Conservation (phyloP, 2,888 invertebrate genomes). For the Scelioninae gen. 1 region DNA sequence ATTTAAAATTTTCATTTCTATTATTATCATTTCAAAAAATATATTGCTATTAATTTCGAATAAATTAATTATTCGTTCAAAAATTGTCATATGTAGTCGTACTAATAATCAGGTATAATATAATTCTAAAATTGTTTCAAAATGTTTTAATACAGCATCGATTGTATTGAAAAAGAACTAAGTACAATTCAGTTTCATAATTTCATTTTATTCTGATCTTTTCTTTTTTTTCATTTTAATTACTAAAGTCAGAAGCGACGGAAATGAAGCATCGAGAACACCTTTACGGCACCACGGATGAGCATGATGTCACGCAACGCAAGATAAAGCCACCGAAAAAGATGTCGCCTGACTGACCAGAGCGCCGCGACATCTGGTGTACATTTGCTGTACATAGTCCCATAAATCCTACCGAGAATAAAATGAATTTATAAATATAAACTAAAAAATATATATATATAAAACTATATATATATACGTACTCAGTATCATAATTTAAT, state of each 20-base stretch:
- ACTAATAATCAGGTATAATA: too few relatives aligned
- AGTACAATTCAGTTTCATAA: not conserved
- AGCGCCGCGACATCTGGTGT: slow-evolving; percentile 30
- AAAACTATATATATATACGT: too few relatives aligned
- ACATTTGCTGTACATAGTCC: slow-evolving; percentile 50
- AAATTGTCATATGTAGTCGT: too few relatives aligned
- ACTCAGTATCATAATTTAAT: too few relatives aligned
- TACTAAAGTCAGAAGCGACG: slow-evolving; percentile 85
- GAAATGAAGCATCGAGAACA: slow-evolving; percentile 85
- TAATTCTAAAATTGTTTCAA: too few relatives aligned
- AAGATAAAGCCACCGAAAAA: slow-evolving; percentile 79
- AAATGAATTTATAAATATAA: slow-evolving; percentile 33
- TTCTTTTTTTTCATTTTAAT: slow-evolving; percentile 9
- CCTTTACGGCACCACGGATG: slow-evolving; percentile 84
- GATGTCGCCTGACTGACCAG: slow-evolving; percentile 61
- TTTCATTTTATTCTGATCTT: slow-evolving; percentile 52
- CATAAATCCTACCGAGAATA: slow-evolving; percentile 38
- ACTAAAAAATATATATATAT: too few relatives aligned
- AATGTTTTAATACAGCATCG: too few relatives aligned
- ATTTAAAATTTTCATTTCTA: too few relatives aligned
- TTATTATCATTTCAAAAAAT: too few relatives aligned
- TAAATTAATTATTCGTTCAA: too few relatives aligned
- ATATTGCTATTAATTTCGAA: too few relatives aligned
- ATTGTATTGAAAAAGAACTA: too few relatives aligned
- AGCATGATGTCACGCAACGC: slow-evolving; percentile 78